Evolutionary conservation across 2,888 invertebrate genomes (phyloP).

Genomic region (Salpingus planirostris): DNA sequence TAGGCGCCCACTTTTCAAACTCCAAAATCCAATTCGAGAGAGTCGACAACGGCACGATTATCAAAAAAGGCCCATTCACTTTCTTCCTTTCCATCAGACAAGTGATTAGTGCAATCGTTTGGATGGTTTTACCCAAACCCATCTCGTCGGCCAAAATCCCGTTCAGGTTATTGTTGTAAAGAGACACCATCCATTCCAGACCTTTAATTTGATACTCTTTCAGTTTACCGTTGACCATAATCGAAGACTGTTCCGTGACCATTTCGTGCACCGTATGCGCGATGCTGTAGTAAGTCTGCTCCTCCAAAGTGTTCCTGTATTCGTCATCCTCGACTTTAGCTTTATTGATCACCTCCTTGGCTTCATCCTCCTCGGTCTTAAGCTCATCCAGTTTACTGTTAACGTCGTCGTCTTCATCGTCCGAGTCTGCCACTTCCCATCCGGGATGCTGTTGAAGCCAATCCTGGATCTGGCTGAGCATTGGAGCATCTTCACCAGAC

Average conservation of each 20-base stretch:
- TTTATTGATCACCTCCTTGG: conserved; percentile 68
- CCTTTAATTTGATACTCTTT: conserved; percentile 99
- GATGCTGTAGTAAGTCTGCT: conserved; percentile 94
- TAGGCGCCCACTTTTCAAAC: conserved; percentile 98
- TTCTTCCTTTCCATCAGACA: conserved; percentile 98
- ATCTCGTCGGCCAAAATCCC: conserved; percentile 99
- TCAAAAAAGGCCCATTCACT: conserved; percentile 94
- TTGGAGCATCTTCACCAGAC: conserved; percentile 79
- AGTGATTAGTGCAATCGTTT: conserved; percentile 94
- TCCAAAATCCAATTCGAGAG: conserved; percentile 98
- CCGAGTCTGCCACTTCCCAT: conserved; percentile 79
- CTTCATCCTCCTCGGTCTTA: conserved; percentile 52
- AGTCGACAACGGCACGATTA: conserved; percentile 99
- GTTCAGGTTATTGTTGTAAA: conserved; percentile 98
- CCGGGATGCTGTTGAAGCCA: conserved; percentile 90
- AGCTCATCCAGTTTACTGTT: conserved; percentile 10
- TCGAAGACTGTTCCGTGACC: conserved; percentile 86
- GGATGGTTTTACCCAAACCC: conserved; percentile 97
- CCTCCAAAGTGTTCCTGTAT: conserved; percentile 75
- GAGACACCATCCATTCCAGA: conserved; percentile 96
- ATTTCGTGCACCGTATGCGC: conserved; percentile 95
- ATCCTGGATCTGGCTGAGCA: conserved; percentile 72
- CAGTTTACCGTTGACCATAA: conserved; percentile 87
- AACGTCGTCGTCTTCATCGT: conserved; percentile 56
- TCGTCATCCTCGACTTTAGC: conserved; percentile 94